These are phyloP conservation scores for Colaptes auratus DNA, from an alignment of 2,113 vertebrate species.

Conservation along the genomic window DNA sequence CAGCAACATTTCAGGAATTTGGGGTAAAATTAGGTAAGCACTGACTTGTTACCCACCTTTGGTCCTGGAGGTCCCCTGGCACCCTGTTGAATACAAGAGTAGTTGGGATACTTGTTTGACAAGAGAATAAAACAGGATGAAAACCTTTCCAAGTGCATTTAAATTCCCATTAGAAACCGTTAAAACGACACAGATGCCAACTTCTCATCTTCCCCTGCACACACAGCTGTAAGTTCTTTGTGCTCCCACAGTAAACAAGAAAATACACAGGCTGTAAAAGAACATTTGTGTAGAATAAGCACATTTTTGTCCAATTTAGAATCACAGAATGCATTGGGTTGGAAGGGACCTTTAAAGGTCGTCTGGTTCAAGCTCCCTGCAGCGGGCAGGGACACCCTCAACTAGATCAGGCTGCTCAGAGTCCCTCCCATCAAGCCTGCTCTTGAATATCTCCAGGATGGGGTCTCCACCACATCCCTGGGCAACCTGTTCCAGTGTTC, in stretches of 20 bases:
- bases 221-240: background rate
- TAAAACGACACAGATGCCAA: rapidly evolving
- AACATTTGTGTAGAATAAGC: background rate
- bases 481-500: too few relatives aligned
- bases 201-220: background rate
- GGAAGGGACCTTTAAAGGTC: too few relatives aligned
- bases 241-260: background rate
- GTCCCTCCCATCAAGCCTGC: too few relatives aligned
- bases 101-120: background rate
- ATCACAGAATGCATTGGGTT: too few relatives aligned
- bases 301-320: background rate
- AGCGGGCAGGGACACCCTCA: too few relatives aligned
- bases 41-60: conserved; percentile 75
- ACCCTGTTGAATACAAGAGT: conserved; percentile 75
- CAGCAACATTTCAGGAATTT: background rate
- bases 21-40: background rate
- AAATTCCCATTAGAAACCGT: background rate
- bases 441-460: too few relatives aligned
- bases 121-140: background rate
- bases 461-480: too few relatives aligned
- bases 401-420: too few relatives aligned
- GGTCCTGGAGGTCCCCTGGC: conserved; percentile 81
- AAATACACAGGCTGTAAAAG: too few relatives aligned
- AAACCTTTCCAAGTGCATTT: background rate
- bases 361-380: too few relatives aligned